Evolutionary conservation across 2,797 vertebrate species (phyloP), one percentile per base, ranked within the genome.

Genomic region (Acanthis flammea): DNA sequence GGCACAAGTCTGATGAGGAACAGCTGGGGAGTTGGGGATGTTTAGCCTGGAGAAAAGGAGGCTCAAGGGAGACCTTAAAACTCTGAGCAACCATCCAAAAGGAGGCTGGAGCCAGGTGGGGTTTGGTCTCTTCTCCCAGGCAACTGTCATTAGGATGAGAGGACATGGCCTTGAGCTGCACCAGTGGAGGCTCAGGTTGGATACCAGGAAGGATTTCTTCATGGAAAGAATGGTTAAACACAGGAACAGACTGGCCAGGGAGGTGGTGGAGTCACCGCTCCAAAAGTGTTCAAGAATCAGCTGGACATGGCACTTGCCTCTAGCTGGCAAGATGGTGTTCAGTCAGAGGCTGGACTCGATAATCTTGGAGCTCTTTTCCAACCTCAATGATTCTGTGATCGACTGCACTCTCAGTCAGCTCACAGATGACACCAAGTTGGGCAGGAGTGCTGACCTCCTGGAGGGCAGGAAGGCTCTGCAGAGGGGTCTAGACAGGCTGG

Each of bases 101-200:
- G 12, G 44, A 23, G 25, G 14, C 1, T 39, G 37, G 10, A 57
- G 57, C 37, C 45, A 45, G 5, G 12, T 7, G 4, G 48, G 30
- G 3, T 5, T 33, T 23, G 17, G 42, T 22, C 14, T 57, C 71
- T 50, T 57, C 44, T 45, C n/a, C 28, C 44, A 76, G 28, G 10
- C 23, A 61, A 31, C 9, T 24, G 24, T 4, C 0, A 0, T 44
- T 6, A 57, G 24, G 21, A 44, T 0, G 1, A 57, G 28, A 70
- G 7, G 12, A 68, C 3, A n/a, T 3, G 28, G 57, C 21, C 55
- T 63, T 0, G 0, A 51, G n/a, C 28, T 63, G 50, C 18, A 42
- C 12, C 19, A 55, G 23, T 3, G 50, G 33, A 55, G 7, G 25
- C 25, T 37, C 23, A 50, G 12, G 12, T 7, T 57, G 50, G 63